Conservation (phyloP, 92 coral and sea anemone genomes). For the Zoanthus sociatus region DNA sequence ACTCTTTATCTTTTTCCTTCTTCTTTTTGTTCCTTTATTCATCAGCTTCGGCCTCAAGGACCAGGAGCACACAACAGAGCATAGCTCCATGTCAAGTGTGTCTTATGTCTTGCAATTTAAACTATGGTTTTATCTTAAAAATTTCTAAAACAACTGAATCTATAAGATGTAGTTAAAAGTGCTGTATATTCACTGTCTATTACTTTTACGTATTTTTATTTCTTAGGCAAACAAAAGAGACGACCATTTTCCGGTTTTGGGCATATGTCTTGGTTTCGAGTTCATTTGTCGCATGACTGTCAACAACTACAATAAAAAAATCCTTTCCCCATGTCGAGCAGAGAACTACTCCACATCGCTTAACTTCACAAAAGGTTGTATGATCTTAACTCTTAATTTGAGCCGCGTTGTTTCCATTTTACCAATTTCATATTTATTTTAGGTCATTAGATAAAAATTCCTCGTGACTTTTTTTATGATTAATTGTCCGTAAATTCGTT, state of each 20-base stretch:
- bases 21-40: too few relatives aligned
- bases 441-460: neutral
- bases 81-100: too few relatives aligned
- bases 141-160: too few relatives aligned
- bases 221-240: conserved; percentile 73
- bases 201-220: neutral
- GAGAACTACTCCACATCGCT: conserved; percentile 70
- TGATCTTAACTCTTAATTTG: neutral
- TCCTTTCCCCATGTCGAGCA: conserved; percentile 65
- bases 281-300: conserved; percentile 56
- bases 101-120: too few relatives aligned
- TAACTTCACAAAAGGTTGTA: conserved; percentile 69
- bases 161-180: neutral
- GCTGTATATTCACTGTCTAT: neutral
- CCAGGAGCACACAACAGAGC: too few relatives aligned
- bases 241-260: conserved; percentile 84
- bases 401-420: neutral
- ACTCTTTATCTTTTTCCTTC: too few relatives aligned
- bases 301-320: neutral
- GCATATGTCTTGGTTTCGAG: conserved; percentile 90
- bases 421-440: neutral
- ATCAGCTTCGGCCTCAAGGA: too few relatives aligned
- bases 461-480: neutral
- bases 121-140: too few relatives aligned
- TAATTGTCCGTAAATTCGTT: neutral